These are phyloP conservation scores for Cistogaster globosa DNA, from an alignment of 2,888 invertebrate genomes.

Conservation along the genomic window DNA sequence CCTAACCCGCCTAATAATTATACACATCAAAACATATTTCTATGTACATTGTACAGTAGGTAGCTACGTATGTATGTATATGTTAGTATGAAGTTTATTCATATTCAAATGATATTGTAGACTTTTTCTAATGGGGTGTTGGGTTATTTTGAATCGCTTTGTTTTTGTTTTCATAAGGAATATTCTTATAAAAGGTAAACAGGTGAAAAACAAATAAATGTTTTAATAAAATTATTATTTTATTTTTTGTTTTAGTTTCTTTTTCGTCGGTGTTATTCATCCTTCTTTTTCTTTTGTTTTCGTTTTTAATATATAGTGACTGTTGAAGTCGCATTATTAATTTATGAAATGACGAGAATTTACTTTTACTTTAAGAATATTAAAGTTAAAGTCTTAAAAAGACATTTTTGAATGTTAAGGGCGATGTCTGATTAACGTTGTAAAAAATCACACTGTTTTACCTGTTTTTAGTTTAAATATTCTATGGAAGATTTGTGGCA, in stretches of 20 bases:
- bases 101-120: background rate
- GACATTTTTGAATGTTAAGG: background rate
- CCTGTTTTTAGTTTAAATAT: too few relatives aligned
- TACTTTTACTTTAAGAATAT: slow-evolving; percentile 45
- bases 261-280: slow-evolving; percentile 16
- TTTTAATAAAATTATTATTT: slow-evolving; percentile 65
- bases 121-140: slow-evolving; percentile 31
- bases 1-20: background rate
- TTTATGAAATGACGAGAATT: slow-evolving; percentile 38
- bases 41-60: background rate
- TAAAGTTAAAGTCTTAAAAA: slow-evolving; percentile 38
- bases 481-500: too few relatives aligned
- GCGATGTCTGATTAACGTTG: too few relatives aligned
- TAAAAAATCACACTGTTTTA: too few relatives aligned
- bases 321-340: slow-evolving; percentile 35
- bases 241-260: slow-evolving; percentile 57
- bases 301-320: background rate
- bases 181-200: slow-evolving; percentile 47
- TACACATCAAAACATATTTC: background rate
- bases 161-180: slow-evolving; percentile 8
- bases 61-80: too few relatives aligned
- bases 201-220: slow-evolving; percentile 61
- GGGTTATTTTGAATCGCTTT: background rate
- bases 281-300: background rate
- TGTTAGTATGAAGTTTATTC: background rate